These are phyloP conservation scores for Hapalemur alaotrensis DNA, from an alignment of 2,797 vertebrate genomes.

Conservation along the genomic window DNA sequence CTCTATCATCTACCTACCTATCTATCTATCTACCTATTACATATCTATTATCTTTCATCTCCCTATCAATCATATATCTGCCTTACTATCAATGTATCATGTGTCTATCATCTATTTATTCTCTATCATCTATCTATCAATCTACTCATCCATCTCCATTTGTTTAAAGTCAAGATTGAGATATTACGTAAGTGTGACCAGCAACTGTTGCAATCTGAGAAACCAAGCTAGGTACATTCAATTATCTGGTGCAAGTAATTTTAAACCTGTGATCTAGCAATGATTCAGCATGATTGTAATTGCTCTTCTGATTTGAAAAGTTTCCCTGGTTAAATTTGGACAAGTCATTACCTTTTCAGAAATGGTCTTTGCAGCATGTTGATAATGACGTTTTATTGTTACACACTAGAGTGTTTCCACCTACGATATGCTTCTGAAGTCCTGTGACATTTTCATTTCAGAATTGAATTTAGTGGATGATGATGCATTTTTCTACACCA, in stretches of 20 bases:
- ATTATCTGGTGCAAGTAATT: rapidly evolving
- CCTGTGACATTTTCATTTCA: not conserved
- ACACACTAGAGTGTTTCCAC: rapidly evolving
- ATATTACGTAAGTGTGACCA: rapidly evolving
- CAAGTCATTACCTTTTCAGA: not conserved
- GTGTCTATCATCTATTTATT: not conserved
- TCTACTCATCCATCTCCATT: not conserved
- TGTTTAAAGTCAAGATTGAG: not conserved
- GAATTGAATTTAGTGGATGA: not conserved
- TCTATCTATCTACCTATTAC: not conserved
- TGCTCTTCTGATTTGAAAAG: not conserved
- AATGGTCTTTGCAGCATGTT: rapidly evolving
- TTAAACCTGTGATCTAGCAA: rapidly evolving
- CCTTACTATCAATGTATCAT: not conserved
- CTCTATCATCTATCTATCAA: not conserved
- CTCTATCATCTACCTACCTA: no score
- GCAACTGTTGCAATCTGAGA: rapidly evolving
- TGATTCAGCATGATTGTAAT: not conserved
- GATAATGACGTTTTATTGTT: no score
- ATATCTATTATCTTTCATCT: no score
- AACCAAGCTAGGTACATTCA: rapidly evolving
- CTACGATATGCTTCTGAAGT: not conserved
- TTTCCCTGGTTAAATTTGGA: not conserved
- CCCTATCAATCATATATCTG: not conserved
- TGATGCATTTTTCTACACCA: no score